Evolutionary conservation across 2,888 invertebrate species (phyloP).

Genomic region (Ecliptopera silaceata): DNA sequence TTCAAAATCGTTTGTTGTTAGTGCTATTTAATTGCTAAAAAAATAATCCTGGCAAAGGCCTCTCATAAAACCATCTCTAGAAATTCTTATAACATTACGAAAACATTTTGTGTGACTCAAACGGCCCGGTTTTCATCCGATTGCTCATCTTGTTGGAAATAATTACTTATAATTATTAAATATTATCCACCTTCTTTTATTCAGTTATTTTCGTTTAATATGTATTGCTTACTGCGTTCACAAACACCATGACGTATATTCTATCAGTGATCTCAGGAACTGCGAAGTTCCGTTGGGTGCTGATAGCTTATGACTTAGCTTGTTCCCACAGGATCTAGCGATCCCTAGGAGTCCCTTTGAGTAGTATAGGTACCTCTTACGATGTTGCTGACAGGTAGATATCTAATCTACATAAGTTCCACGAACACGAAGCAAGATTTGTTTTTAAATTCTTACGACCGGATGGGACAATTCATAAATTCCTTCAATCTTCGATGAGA

Average conservation of each 20-base stretch:
- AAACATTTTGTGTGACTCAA: constrained; percentile 26
- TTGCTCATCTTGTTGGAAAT: neutral
- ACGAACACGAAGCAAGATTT: constrained; percentile 15
- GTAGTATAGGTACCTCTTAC: too few species aligned
- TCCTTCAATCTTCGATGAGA: constrained; percentile 2
- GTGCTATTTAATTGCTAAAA: constrained; percentile 30
- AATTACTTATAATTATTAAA: neutral
- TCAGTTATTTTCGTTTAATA: too few species aligned
- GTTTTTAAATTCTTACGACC: constrained; percentile 25
- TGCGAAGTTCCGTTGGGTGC: too few species aligned
- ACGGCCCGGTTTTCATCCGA: neutral
- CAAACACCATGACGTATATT: too few species aligned
- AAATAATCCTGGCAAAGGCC: constrained; percentile 48
- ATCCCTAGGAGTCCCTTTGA: too few species aligned
- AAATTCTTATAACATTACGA: constrained; percentile 49
- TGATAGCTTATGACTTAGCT: too few species aligned
- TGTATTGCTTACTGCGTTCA: too few species aligned
- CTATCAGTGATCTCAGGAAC: too few species aligned
- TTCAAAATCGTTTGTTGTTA: neutral
- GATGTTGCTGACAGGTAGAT: too few species aligned
- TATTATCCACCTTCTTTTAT: too few species aligned
- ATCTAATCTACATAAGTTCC: constrained; percentile 8
- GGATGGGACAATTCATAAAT: constrained; percentile 7
- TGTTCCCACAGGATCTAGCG: constrained; percentile 5
- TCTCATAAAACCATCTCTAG: constrained; percentile 48